A percentile compares a stretch with the other conserved stretches of the same genome.
These are phyloP conservation scores for Aphidius ervi DNA, from an alignment of 1,140 invertebrate genomes.

Conservation along the genomic window DNA sequence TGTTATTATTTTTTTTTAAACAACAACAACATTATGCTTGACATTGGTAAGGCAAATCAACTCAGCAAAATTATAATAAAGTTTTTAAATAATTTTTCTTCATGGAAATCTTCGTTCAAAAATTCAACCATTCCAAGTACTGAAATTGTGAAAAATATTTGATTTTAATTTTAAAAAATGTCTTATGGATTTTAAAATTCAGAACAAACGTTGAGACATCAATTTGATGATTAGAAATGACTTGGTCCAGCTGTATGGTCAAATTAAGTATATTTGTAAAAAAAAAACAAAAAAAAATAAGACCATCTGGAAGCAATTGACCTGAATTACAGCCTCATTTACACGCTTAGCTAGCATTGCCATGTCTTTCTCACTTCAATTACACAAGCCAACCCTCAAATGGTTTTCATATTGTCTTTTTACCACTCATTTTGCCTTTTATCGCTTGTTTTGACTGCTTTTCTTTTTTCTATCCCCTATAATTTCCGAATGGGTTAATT, in stretches of 20 bases:
- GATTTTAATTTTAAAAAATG: too few species aligned
- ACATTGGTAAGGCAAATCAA: neutral
- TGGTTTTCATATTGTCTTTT: slow-evolving; percentile 55
- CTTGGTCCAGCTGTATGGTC: too few species aligned
- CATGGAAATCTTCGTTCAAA: too few species aligned
- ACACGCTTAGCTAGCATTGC: slow-evolving; percentile 40
- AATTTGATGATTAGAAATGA: too few species aligned
- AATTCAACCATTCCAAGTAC: too few species aligned
- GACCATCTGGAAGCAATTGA: slow-evolving; percentile 38
- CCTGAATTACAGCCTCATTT: slow-evolving; percentile 51
- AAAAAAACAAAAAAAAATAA: neutral
- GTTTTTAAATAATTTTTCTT: too few species aligned
- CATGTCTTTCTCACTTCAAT: slow-evolving; percentile 35
- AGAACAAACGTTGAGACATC: too few species aligned
- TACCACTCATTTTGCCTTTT: slow-evolving; percentile 53
- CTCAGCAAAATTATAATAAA: too few species aligned
- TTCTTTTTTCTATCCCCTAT: slow-evolving; percentile 24
- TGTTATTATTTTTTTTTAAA: slow-evolving; percentile 2
- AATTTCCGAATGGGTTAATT: slow-evolving; percentile 43
- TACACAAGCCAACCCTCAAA: slow-evolving; percentile 32
- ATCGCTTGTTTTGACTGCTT: slow-evolving; percentile 48
- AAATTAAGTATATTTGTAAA: too few species aligned
- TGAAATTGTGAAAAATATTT: too few species aligned
- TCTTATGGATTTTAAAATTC: too few species aligned
- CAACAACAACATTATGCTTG: neutral